These are phyloP conservation scores for Hesperophylax magnus DNA, from an alignment of 1,140 invertebrate genomes.

Conservation along the genomic window DNA sequence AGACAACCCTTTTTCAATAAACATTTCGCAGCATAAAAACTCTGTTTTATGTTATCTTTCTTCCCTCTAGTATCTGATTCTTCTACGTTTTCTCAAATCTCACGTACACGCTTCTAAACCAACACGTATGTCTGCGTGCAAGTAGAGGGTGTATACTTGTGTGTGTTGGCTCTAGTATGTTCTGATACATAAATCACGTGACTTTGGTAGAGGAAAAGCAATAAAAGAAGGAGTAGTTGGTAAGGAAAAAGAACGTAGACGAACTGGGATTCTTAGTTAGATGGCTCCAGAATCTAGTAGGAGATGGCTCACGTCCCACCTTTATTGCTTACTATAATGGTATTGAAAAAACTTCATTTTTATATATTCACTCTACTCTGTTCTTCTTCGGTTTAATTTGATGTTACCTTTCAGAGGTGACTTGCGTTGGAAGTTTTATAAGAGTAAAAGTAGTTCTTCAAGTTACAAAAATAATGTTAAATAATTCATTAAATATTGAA, in stretches of 20 bases:
- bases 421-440: too few relatives aligned
- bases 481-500: too few relatives aligned
- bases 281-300: too few relatives aligned
- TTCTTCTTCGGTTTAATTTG: too few relatives aligned
- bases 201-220: neutral
- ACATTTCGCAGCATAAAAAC: constrained; percentile 2
- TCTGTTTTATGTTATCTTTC: neutral
- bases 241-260: constrained; percentile 1
- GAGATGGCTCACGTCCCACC: too few relatives aligned
- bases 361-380: too few relatives aligned
- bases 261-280: neutral
- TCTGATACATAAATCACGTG: constrained; percentile 9
- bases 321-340: too few relatives aligned
- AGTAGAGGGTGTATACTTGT: neutral
- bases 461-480: too few relatives aligned
- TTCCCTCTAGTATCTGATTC: neutral
- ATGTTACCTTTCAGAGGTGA: too few relatives aligned
- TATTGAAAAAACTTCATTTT: too few relatives aligned
- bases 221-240: constrained; percentile 6
- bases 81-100: neutral
- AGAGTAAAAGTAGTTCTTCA: too few relatives aligned
- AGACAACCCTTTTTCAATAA: constrained; percentile 21
- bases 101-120: constrained; percentile 11
- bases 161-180: neutral
- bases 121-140: neutral